phyloP scores from a whole-genome alignment of 1,140 invertebrate genomes.

The Xylocopa sonorina region DNA sequence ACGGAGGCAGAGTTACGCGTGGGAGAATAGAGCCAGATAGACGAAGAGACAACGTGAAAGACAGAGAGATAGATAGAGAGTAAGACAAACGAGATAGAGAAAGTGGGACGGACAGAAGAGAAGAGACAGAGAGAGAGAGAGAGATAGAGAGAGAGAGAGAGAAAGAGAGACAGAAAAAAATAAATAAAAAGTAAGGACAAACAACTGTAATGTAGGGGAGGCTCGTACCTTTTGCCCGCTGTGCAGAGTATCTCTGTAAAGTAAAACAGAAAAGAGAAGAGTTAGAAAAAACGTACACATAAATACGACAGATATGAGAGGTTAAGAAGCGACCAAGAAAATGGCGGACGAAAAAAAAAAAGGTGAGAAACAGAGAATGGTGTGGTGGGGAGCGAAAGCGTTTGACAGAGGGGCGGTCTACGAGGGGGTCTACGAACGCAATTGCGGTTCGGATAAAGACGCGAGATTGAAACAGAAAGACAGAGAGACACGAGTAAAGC shows the following conservation, averaged over 20 bases:
- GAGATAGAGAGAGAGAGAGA: too few species aligned
- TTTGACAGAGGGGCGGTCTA: background rate
- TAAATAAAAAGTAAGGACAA: conserved; percentile 36
- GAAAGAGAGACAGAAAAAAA: conserved; percentile 36
- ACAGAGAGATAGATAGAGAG: too few species aligned
- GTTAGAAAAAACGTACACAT: conserved; percentile 77
- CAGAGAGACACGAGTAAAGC: conserved; percentile 42
- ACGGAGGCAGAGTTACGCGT: too few species aligned
- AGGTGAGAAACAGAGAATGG: conserved; percentile 17
- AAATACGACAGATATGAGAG: conserved; percentile 66
- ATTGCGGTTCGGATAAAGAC: background rate
- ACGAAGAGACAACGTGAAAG: background rate
- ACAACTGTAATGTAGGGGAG: conserved; percentile 59
- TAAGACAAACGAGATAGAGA: conserved; percentile 5
- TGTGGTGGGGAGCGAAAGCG: background rate
- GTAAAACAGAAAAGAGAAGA: conserved; percentile 79
- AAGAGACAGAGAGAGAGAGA: conserved; percentile 37
- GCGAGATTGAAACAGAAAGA: conserved; percentile 13
- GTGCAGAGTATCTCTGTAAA: conserved; percentile 81
- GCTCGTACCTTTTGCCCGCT: conserved; percentile 80
- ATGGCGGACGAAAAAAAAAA: conserved; percentile 6
- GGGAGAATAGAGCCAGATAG: too few species aligned
- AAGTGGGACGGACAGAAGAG: conserved; percentile 14
- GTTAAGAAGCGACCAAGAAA: conserved; percentile 53
- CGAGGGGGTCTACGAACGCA: background rate